These are phyloP conservation scores for Gymnodraco acuticeps DNA, from an alignment of 2,797 vertebrate genomes.

Conservation along the genomic window DNA sequence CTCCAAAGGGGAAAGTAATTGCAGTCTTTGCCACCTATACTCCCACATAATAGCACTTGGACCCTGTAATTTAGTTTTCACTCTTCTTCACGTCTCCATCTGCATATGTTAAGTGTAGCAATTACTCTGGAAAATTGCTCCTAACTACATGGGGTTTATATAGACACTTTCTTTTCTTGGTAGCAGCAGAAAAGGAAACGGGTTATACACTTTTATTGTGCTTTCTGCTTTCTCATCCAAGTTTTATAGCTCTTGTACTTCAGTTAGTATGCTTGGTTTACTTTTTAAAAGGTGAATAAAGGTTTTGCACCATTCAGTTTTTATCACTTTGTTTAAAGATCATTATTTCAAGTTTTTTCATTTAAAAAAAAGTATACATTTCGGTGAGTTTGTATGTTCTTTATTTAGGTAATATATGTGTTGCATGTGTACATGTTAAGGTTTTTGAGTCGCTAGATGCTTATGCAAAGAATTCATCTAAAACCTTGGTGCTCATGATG, in stretches of 20 bases:
- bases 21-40: constrained; percentile 85
- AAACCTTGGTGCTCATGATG: not conserved
- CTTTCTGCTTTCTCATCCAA: not conserved
- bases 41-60: constrained; percentile 86
- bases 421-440: no score
- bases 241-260: constrained; percentile 8
- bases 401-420: not conserved
- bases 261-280: not conserved
- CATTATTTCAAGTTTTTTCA: no score
- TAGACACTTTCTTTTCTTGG: constrained; percentile 74
- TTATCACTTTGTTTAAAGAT: not conserved
- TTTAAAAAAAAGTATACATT: not conserved
- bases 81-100: constrained; percentile 83
- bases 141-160: constrained; percentile 77
- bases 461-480: no score
- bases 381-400: not conserved
- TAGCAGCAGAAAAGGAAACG: constrained; percentile 60
- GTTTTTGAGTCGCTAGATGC: no score
- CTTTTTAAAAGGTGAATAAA: constrained; percentile 11
- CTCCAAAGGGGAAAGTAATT: constrained; percentile 87
- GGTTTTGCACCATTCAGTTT: not conserved
- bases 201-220: constrained; percentile 50
- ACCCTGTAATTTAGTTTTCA: constrained; percentile 87
- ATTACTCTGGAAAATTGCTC: constrained; percentile 85
- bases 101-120: constrained; percentile 88